These are phyloP conservation scores for Tragelaphus scriptus DNA, from an alignment of 2,113 vertebrate genomes.

Conservation along the genomic window DNA sequence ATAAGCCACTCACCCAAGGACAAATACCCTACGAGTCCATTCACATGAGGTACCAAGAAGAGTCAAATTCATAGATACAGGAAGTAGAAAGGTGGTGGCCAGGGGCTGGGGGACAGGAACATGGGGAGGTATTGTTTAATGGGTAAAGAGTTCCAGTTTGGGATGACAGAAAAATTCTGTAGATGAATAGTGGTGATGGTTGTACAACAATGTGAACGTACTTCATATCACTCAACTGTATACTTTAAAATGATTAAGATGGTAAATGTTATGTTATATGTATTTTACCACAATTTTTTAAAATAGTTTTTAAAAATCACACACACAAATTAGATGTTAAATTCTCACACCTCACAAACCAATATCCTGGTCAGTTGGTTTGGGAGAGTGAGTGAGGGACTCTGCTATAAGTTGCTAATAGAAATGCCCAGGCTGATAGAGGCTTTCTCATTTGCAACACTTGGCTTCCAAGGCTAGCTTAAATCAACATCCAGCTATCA, in stretches of 20 bases:
- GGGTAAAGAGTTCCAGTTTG: background rate
- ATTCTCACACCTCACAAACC: background rate
- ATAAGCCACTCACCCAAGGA: background rate
- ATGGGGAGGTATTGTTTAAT: background rate
- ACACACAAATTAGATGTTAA: background rate
- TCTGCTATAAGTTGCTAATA: background rate
- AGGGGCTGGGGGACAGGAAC: background rate
- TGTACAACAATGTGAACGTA: background rate
- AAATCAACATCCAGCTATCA: background rate
- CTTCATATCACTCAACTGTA: background rate
- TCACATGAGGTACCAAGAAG: background rate
- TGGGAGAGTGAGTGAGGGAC: background rate
- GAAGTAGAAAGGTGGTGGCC: background rate
- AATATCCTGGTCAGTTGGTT: background rate
- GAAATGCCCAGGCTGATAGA: background rate
- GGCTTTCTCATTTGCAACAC: background rate
- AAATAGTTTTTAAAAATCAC: background rate
- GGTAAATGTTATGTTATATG: background rate
- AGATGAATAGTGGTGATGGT: background rate
- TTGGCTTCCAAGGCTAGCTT: background rate
- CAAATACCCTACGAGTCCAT: background rate
- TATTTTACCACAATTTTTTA: background rate
- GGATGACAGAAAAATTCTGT: background rate
- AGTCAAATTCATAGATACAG: background rate
- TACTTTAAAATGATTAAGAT: background rate